Base-by-base conservation (phyloP, 2,797 vertebrate genomes). In the Anas georgica region DNA sequence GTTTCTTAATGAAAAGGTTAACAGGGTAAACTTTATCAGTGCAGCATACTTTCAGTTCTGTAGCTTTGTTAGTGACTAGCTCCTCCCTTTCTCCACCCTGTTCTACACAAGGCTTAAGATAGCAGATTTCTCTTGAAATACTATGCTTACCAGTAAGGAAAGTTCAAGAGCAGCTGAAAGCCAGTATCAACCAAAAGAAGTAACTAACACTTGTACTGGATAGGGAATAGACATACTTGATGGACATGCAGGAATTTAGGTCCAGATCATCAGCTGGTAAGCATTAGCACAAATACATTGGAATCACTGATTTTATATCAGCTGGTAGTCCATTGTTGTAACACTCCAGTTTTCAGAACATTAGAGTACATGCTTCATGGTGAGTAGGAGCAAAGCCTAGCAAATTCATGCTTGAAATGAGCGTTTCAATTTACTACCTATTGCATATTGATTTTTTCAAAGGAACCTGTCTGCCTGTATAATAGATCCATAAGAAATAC, bases 11-110 rank as follows among this genome's bases (percentile, higher is more conserved):
- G 64, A 88, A 83, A 90, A 11, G 18, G 67, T 7, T 15, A 37
- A 21, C 22, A 50, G 39, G 54, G 43, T 60, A 20, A 70, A 76
- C 12, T 76, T 33, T 7, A 54, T 64, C 76, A 13, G 55, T 41
- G 63, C 62, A 91, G 46, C 6, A 2, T 55, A 21, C 63, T 88
- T 88, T 85, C 50, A 22, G 31, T 79, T 84, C 77, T 70, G 12
- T 5, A 12, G n/a, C 23, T 88, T 79, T 26, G 5, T 91, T 74
- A 80, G 80, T 70, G 80, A 58, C 39, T 54, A 37, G 31, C 55
- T 67, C 23, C n/a, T 88, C 86, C 86, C 54, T 50, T 94, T 82
- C 83, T 64, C 68, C 77, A 86, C 87, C 64, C 45, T 89, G 33
- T 70, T 90, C 75, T 88, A 62, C 60, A 35, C 21, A 33, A 88